Base-by-base conservation (phyloP, 1,140 invertebrate genomes). In the Apis florea region DNA sequence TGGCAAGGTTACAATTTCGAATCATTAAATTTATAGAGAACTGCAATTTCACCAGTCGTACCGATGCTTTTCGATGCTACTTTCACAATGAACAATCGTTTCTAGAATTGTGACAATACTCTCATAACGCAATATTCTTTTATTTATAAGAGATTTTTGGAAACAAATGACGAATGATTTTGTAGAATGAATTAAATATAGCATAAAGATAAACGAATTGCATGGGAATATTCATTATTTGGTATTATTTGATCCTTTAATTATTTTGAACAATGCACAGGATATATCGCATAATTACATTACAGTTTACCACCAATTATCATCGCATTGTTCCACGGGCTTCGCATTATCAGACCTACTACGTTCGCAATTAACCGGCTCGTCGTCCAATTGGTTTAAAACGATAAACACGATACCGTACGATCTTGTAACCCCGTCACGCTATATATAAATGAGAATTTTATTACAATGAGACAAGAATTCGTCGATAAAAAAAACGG, bases 11-110 rank as follows among this genome's bases (percentile, higher is more conserved):
- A 77, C 82, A 82, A 85, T 84, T 84, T 69, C 51, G 8, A 73
- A 53, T 74, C 56, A 56, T 78, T 82, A 82, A 58, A 84, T 78
- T 85, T 58, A 13, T 53, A 61, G 83, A 64, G 73, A 73, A 70
- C 58, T 63, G 83, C 73, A 75, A 79, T 86, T 61, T 59, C 64
- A 19, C 12, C 53, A 70, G 21, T 56, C 15, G 24, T 19, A 17
- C 59, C 15, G n/a, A 2, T 61, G 56, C 53, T 82, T 76, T 72
- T 54, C 63, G n/a, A 31, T 51, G n/a, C n/a, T n/a, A 70, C 56
- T 76, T 69, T 69, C 78, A n/a, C 51, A 26, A 51, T 21, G 3
- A 69, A 71, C 54, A 17, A 54, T 40, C 40, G 31, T 64, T 31
- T 49, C 56, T 47, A 13, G 40, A 59, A 68, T 58, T 4, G 2